Base-by-base conservation (phyloP, 1,140 invertebrate species). In the Nixonia krombeini region DNA sequence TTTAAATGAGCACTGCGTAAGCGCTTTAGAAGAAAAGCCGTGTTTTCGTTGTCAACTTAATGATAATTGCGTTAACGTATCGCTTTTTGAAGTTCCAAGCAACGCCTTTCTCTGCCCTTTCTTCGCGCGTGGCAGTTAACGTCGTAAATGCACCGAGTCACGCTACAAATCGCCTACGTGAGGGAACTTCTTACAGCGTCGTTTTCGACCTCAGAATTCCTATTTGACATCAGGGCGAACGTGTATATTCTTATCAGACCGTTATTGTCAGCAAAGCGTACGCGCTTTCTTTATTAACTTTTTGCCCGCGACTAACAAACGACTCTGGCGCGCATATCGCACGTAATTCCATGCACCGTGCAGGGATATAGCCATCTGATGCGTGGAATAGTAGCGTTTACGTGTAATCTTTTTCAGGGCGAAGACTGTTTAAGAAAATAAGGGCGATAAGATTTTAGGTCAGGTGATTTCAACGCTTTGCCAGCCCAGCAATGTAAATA, bases 91-190 rank as follows among this genome's bases (percentile, higher is more conserved):
- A 53, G 51, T 57, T 31, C 10, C 35, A 31, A 21, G 17, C 28
- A 40, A 46, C 45, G 44, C 40, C 28, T 56, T 18, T 45, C 18
- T 10, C 10, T 41, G 26, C 42, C 25, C 46, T 51, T 50, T 49
- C 37, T 58, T 38, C n/a, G 49, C 47, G 56, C 63, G 44, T 50
- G 45, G 57, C 51, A 28, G 40, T 51, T 58, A 62, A 38, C 29
- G 47, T 28, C 41, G 44, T 65, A 68, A 73, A 31, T 70, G 46
- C 40, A 46, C 49, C 35, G 51, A 57, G 68, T 62, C 56, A 68
- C 59, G 59, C 63, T 62, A 68, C 66, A 66, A 74, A 79, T 81
- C 74, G 73, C 69, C 72, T 81, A 79, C 79, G 79, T 80, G 79
- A 80, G 69, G 46, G 37, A 77, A 80, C 74, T 80, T 70, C 70